phyloP scores from a whole-genome alignment of 2,888 invertebrate species.

The Drosophila siamana region DNA sequence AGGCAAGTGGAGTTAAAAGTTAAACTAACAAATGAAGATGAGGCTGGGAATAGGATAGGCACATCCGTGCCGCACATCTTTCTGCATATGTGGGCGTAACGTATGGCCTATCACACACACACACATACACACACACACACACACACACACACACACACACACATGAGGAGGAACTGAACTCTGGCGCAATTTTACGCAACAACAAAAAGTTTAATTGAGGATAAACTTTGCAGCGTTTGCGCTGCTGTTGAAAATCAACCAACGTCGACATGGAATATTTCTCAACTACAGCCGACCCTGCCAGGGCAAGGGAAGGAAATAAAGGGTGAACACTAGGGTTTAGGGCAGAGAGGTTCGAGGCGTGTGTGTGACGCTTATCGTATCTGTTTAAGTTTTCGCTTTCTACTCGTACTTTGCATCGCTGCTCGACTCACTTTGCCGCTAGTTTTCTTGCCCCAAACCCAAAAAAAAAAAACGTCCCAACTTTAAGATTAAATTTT shows the following conservation, averaged over 20 bases:
- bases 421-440: constrained; percentile 17
- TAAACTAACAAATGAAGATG: constrained; percentile 74
- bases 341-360: neutral
- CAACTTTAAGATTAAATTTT: constrained; percentile 51
- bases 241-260: constrained; percentile 73
- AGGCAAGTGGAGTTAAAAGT: constrained; percentile 78
- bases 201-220: constrained; percentile 79
- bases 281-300: constrained; percentile 2
- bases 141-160: constrained; percentile 11
- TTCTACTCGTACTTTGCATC: constrained; percentile 59
- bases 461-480: neutral
- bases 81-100: constrained; percentile 48
- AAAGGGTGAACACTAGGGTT: neutral
- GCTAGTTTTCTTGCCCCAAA: constrained; percentile 17
- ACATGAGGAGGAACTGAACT: constrained; percentile 51
- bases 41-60: constrained; percentile 23
- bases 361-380: constrained; percentile 63
- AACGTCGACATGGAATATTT: constrained; percentile 59
- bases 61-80: constrained; percentile 5
- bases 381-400: constrained; percentile 71
- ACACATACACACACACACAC: too few relatives aligned
- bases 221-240: constrained; percentile 77
- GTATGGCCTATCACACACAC: constrained; percentile 21
- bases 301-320: neutral
- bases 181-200: constrained; percentile 72